Conservation (phyloP, 2,113 vertebrate species). For the Sinocyclocheilus anshuiensis region DNA sequence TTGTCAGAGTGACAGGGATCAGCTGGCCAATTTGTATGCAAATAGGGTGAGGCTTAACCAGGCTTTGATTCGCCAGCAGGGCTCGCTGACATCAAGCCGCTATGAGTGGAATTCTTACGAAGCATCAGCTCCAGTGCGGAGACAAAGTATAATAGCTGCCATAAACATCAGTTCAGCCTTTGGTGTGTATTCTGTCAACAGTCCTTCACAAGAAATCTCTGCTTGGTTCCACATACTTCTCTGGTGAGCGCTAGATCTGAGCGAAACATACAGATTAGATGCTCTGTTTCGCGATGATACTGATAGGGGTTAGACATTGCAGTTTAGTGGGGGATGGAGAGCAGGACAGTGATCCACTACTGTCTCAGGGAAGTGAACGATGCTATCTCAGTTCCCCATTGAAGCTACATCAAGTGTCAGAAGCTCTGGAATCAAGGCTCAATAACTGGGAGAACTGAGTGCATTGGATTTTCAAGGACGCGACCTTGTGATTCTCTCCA, state of each 20-base stretch:
- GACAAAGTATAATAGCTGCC: background rate
- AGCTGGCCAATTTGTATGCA: slow-evolving; percentile 59
- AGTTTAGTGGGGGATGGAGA: slow-evolving; percentile 29
- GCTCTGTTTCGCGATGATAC: background rate
- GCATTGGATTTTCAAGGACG: slow-evolving; percentile 55
- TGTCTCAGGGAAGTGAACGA: slow-evolving; percentile 49
- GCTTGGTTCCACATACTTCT: background rate
- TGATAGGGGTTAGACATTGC: slow-evolving; percentile 30
- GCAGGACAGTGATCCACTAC: slow-evolving; percentile 33
- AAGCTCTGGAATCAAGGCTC: slow-evolving; percentile 29
- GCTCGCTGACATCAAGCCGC: slow-evolving; percentile 30
- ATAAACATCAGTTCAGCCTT: background rate
- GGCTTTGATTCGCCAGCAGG: slow-evolving; percentile 40
- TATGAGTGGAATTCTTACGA: slow-evolving; percentile 21
- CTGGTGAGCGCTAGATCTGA: background rate
- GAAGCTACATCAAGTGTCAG: slow-evolving; percentile 48
- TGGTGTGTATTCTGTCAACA: background rate
- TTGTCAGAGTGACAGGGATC: slow-evolving; percentile 53
- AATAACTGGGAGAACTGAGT: slow-evolving; percentile 52
- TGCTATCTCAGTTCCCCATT: slow-evolving; percentile 55
- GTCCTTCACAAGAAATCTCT: background rate
- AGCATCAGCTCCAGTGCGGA: background rate
- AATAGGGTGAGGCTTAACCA: slow-evolving; percentile 48
- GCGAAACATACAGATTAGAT: background rate
- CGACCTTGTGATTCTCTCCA: slow-evolving; percentile 55